Evolutionary conservation across 2,888 invertebrate genomes (phyloP).

Genomic region (Punctoribates punctum): DNA sequence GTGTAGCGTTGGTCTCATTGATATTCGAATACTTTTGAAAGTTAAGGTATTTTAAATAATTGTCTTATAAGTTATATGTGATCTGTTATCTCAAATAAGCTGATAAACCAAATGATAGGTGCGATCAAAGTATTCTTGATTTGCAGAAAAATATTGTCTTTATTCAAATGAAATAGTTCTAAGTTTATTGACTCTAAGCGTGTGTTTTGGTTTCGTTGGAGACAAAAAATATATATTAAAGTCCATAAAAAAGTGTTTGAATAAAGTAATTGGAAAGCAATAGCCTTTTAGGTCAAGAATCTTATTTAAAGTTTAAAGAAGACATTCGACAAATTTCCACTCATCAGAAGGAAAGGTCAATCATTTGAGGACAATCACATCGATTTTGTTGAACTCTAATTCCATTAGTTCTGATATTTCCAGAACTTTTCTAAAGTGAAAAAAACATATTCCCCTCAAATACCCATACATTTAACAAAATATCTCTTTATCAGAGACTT

Average conservation of each 20-base stretch:
- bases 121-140: too few species aligned
- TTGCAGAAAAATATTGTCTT: too few species aligned
- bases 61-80: too few species aligned
- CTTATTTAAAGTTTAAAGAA: conserved; percentile 7
- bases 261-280: background rate
- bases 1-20: too few species aligned
- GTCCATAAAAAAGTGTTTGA: background rate
- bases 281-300: conserved; percentile 1
- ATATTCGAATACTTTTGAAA: too few species aligned
- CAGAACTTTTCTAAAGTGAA: background rate
- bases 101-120: too few species aligned
- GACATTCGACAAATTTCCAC: background rate
- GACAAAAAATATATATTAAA: too few species aligned
- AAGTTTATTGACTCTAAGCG: background rate
- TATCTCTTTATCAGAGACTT: conserved; percentile 1
- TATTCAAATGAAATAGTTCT: background rate
- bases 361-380: conserved; percentile 12
- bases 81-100: too few species aligned
- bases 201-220: background rate
- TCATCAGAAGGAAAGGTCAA: background rate
- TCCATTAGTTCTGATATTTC: background rate
- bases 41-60: too few species aligned
- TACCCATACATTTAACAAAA: background rate
- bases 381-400: conserved; percentile 17
- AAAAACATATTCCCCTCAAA: background rate